Percentiles rank a stretch among this genome's conserved stretches.
phyloP scores from a whole-genome alignment of 2,888 invertebrate species.

The Osedax fenrisi region DNA sequence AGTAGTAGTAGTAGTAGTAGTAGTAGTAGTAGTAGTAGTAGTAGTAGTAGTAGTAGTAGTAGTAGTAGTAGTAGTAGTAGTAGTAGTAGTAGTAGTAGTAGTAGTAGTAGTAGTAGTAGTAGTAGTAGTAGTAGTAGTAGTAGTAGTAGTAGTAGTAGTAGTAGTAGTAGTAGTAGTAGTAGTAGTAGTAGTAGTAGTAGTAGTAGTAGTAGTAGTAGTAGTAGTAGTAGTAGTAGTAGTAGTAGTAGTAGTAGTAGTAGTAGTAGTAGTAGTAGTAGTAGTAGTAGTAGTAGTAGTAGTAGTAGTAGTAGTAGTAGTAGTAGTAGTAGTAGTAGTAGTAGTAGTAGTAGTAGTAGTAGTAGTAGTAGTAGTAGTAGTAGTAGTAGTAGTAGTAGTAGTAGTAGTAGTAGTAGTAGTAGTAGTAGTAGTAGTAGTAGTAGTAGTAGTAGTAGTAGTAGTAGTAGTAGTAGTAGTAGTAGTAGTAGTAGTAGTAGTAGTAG shows the following conservation, averaged over 20 bases:
- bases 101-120: slow-evolving; percentile 10
- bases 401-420: too few species aligned
- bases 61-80: slow-evolving; percentile 4
- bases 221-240: slow-evolving; percentile 30
- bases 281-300: too few species aligned
- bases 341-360: too few species aligned
- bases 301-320: too few species aligned
- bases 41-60: slow-evolving; percentile 7
- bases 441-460: too few species aligned
- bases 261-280: slow-evolving; percentile 28
- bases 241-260: slow-evolving; percentile 27
- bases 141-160: not conserved
- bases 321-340: too few species aligned
- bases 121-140: slow-evolving; percentile 12
- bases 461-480: too few species aligned
- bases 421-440: too few species aligned
- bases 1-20: not conserved
- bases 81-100: slow-evolving; percentile 10
- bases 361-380: too few species aligned
- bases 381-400: too few species aligned
- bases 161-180: not conserved
- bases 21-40: not conserved
- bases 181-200: not conserved
- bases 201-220: slow-evolving; percentile 1
- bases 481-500: too few species aligned